Evolutionary conservation across 2,113 vertebrate genomes (phyloP).

Genomic region (Brienomyrus longianalis): DNA sequence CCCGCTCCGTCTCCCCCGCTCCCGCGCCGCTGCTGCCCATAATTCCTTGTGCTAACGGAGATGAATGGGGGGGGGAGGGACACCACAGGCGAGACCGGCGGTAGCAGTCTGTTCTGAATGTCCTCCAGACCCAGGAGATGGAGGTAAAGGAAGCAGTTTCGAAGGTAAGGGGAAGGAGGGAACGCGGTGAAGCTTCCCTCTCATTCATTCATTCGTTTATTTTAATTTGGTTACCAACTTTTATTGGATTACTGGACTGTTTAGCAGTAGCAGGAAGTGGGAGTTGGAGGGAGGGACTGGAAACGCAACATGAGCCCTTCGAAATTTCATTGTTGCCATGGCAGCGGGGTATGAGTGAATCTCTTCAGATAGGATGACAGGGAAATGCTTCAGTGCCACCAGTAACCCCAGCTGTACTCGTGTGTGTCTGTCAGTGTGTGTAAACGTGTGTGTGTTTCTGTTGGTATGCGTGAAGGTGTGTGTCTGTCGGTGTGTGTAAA

Average conservation of each 20-base stretch:
- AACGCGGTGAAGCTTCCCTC: constrained; percentile 33
- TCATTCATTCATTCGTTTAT: not conserved
- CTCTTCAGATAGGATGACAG: not conserved
- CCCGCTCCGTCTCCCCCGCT: not conserved
- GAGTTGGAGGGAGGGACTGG: constrained; percentile 9
- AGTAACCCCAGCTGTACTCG: not conserved
- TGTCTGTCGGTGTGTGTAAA: not conserved
- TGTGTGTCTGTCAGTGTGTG: not conserved
- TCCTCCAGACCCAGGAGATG: constrained; percentile 51
- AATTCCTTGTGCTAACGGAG: not conserved
- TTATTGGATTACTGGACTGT: constrained; percentile 34
- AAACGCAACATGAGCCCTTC: constrained; percentile 9
- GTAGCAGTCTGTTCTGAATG: constrained; percentile 54
- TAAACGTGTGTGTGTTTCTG: not conserved
- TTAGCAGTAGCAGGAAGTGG: constrained; percentile 10
- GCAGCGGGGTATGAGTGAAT: not conserved
- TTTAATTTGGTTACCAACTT: constrained; percentile 16
- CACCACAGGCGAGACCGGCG: constrained; percentile 40
- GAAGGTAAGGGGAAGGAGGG: constrained; percentile 25
- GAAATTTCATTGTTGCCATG: not conserved
- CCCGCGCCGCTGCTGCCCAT: not conserved
- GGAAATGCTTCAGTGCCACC: not conserved
- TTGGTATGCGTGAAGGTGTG: not conserved
- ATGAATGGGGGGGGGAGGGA: constrained; percentile 33
- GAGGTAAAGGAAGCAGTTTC: constrained; percentile 48